These are phyloP conservation scores for Helleia helle DNA, from an alignment of 2,888 invertebrate genomes.

Conservation along the genomic window DNA sequence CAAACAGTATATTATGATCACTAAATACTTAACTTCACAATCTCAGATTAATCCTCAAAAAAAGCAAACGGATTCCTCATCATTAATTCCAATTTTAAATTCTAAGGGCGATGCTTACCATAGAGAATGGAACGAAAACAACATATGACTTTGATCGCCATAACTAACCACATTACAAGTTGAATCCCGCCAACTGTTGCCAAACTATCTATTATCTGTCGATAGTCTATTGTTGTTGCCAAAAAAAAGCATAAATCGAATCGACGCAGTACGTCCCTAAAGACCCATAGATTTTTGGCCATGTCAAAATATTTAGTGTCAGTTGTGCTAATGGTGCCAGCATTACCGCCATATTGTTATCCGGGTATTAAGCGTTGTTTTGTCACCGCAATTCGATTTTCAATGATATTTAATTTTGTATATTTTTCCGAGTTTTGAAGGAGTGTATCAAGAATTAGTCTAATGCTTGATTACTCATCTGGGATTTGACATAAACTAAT, in stretches of 20 bases:
- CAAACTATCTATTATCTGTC: slow-evolving; percentile 56
- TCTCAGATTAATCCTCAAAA: too few species aligned
- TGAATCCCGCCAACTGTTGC: slow-evolving; percentile 63
- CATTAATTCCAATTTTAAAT: too few species aligned
- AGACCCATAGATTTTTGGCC: slow-evolving; percentile 56
- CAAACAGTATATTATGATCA: too few species aligned
- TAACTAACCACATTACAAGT: slow-evolving; percentile 65
- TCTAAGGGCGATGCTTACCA: background rate
- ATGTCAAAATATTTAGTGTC: slow-evolving; percentile 72
- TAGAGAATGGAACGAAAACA: slow-evolving; percentile 29
- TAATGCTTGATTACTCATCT: too few species aligned
- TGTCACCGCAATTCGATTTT: slow-evolving; percentile 11
- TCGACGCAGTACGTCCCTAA: slow-evolving; percentile 59
- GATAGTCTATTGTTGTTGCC: slow-evolving; percentile 59
- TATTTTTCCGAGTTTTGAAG: too few species aligned
- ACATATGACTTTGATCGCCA: slow-evolving; percentile 69
- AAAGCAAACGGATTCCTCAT: too few species aligned
- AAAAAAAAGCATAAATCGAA: slow-evolving; percentile 71
- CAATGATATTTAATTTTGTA: background rate
- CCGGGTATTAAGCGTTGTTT: slow-evolving; percentile 41
- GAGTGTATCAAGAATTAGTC: too few species aligned
- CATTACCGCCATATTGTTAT: slow-evolving; percentile 60
- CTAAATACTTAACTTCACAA: too few species aligned
- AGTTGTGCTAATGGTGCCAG: slow-evolving; percentile 62
- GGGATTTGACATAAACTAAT: too few species aligned